Percentiles rank a stretch among this genome's conserved stretches.
phyloP scores from a whole-genome alignment of 2,888 invertebrate species.

The Tetrapedia diversipes region DNA sequence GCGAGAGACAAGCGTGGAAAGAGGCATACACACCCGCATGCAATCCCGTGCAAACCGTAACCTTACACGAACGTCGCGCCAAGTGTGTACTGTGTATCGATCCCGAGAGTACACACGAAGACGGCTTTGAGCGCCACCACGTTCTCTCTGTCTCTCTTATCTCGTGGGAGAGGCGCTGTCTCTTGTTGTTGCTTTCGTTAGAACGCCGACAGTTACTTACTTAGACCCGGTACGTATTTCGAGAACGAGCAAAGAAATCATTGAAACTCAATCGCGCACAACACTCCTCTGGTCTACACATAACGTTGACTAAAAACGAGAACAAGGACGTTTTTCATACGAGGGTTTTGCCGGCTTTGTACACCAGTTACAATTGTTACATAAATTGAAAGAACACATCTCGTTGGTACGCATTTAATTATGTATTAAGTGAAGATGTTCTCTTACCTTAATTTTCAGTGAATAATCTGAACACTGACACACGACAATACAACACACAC shows the following conservation, averaged over 20 bases:
- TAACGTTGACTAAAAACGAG: slow-evolving; percentile 2
- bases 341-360: neutral
- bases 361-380: neutral
- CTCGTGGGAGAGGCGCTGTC: slow-evolving; percentile 66
- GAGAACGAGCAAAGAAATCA: slow-evolving; percentile 16
- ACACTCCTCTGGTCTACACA: neutral
- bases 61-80: slow-evolving; percentile 60
- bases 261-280: slow-evolving; percentile 13
- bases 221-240: slow-evolving; percentile 18
- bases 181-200: slow-evolving; percentile 59
- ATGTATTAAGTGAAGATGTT: neutral
- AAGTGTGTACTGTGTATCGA: slow-evolving; percentile 76
- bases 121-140: slow-evolving; percentile 76
- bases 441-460: slow-evolving; percentile 74
- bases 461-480: slow-evolving; percentile 68
- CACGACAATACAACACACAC: slow-evolving; percentile 62
- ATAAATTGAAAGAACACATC: neutral
- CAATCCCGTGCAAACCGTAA: slow-evolving; percentile 51
- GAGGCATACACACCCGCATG: slow-evolving; percentile 53
- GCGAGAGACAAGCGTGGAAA: slow-evolving; percentile 26
- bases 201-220: slow-evolving; percentile 35
- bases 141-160: slow-evolving; percentile 49
- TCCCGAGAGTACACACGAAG: slow-evolving; percentile 76
- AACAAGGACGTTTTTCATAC: slow-evolving; percentile 5
- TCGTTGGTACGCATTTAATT: neutral